phyloP scores from a whole-genome alignment of 2,113 vertebrate species.

The Vicugna pacos region DNA sequence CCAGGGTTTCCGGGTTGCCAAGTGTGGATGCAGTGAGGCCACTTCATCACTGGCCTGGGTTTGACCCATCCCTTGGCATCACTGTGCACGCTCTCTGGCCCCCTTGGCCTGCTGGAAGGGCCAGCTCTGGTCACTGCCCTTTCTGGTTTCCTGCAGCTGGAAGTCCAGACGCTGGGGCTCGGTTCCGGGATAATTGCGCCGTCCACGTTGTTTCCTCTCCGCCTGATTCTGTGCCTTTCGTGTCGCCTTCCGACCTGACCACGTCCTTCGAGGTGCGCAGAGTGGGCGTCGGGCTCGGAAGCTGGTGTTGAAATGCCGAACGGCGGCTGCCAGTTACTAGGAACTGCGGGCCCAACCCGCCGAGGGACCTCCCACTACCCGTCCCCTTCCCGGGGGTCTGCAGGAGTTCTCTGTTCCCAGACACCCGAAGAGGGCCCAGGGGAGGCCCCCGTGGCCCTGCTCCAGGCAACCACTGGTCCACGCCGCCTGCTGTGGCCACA shows the following conservation, averaged over 20 bases:
- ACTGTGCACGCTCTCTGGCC: background rate
- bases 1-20: background rate
- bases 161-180: slow-evolving; percentile 31
- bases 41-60: rapidly evolving
- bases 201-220: background rate
- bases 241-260: background rate
- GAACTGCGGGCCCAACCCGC: background rate
- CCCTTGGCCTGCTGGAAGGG: background rate
- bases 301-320: background rate
- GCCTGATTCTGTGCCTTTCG: background rate
- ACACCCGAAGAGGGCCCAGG: background rate
- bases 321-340: background rate
- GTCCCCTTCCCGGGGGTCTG: background rate
- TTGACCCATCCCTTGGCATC: background rate
- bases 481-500: background rate
- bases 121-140: background rate
- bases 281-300: background rate
- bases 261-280: background rate
- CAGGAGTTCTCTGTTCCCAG: background rate
- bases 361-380: background rate
- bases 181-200: background rate
- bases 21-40: rapidly evolving
- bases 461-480: background rate
- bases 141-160: slow-evolving; percentile 18
- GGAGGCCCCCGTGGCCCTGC: background rate